A percentile compares a stretch with the other conserved stretches of the same genome.
These are phyloP conservation scores for Chloroclystis v-ata DNA, from an alignment of 2,888 invertebrate species.

Conservation along the genomic window DNA sequence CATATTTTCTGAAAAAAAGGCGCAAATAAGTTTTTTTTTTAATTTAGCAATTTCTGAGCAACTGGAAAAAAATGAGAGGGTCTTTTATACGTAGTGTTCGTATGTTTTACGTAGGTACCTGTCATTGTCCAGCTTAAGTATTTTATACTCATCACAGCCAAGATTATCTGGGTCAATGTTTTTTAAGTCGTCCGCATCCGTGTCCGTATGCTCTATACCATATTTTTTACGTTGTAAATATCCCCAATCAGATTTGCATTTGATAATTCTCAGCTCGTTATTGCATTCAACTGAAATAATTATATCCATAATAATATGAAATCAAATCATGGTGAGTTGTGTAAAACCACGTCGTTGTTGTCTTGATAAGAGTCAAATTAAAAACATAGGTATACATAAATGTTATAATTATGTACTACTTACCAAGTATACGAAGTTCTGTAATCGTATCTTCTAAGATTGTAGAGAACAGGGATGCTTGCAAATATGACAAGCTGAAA, in stretches of 20 bases:
- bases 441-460: constrained; percentile 49
- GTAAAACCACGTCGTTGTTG: too few species aligned
- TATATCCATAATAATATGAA: too few species aligned
- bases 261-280: constrained; percentile 41
- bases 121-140: constrained; percentile 51
- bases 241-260: constrained; percentile 40
- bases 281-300: constrained; percentile 45
- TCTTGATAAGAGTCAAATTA: too few species aligned
- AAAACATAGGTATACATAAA: too few species aligned
- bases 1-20: constrained; percentile 38
- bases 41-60: too few species aligned
- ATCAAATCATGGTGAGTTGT: too few species aligned
- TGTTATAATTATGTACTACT: constrained; percentile 6
- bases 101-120: constrained; percentile 33
- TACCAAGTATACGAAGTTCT: constrained; percentile 50
- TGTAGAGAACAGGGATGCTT: constrained; percentile 45
- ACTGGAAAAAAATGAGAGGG: too few species aligned
- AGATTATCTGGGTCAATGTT: constrained; percentile 36
- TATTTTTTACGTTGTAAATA: constrained; percentile 39
- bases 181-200: constrained; percentile 34
- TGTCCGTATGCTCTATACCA: constrained; percentile 29
- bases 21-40: neutral
- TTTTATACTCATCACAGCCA: constrained; percentile 40
- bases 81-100: too few species aligned
- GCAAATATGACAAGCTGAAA: constrained; percentile 37